Percentiles rank a stretch among this genome's conserved stretches.
These are phyloP conservation scores for Aldabrachelys gigantea DNA, from an alignment of 2,113 vertebrate genomes.

Conservation along the genomic window DNA sequence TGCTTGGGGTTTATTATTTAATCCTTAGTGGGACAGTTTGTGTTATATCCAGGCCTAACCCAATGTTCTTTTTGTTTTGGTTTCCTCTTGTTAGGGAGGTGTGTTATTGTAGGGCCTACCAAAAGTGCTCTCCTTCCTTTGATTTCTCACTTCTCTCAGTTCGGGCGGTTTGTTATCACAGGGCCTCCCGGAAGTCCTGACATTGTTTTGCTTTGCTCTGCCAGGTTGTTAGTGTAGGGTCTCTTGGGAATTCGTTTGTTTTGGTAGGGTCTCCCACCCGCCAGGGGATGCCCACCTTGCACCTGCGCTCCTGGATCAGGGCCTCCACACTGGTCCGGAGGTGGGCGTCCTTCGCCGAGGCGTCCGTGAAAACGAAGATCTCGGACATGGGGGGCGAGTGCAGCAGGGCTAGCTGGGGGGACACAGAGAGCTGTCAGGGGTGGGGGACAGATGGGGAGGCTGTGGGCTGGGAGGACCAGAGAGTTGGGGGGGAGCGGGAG, in stretches of 20 bases:
- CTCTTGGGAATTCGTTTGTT: background rate
- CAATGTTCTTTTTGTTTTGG: background rate
- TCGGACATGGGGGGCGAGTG: slow-evolving; percentile 87
- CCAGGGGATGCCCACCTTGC: slow-evolving; percentile 77
- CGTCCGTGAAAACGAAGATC: slow-evolving; percentile 90
- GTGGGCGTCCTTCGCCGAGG: slow-evolving; percentile 87
- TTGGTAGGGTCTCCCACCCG: background rate
- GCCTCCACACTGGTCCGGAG: slow-evolving; percentile 82
- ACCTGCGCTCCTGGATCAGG: slow-evolving; percentile 81
- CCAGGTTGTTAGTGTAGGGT: background rate
- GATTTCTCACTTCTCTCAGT: background rate
- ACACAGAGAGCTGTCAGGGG: background rate
- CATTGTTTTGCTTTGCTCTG: background rate
- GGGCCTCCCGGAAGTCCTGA: background rate
- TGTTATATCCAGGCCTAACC: no score
- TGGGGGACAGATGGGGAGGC: background rate
- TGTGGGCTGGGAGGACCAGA: background rate
- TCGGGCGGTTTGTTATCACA: accelerated
- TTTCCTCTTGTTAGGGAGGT: background rate
- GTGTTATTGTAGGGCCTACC: background rate
- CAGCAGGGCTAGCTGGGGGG: slow-evolving; percentile 83
- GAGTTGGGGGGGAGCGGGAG: background rate
- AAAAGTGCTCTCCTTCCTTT: background rate
- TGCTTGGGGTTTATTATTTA: background rate
- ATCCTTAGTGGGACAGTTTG: no score